Conservation (phyloP, 1,140 invertebrate genomes). For the Scaptomyza hsui region DNA sequence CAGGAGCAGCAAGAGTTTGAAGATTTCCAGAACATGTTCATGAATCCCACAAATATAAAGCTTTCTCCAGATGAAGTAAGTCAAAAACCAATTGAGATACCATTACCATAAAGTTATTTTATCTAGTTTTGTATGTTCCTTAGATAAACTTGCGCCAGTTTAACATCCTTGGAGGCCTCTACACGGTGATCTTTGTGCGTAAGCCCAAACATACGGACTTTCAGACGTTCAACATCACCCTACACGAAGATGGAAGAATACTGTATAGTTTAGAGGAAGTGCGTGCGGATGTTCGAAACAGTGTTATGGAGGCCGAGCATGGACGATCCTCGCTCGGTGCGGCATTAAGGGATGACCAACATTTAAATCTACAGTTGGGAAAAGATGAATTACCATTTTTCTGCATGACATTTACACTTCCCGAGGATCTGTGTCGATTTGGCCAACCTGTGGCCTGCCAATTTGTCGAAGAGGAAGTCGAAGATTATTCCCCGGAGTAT, state of each 20-base stretch:
- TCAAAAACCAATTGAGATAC: not conserved
- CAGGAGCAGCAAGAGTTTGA: conserved; percentile 42
- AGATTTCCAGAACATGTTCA: conserved; percentile 43
- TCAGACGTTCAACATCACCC: conserved; percentile 53
- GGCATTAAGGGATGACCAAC: not conserved
- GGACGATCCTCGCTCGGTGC: not conserved
- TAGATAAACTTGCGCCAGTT: conserved; percentile 68
- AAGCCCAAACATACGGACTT: conserved; percentile 58
- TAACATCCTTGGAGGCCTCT: conserved; percentile 66
- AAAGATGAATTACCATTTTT: conserved; percentile 48
- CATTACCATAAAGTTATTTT: not conserved
- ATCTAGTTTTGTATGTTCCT: not conserved
- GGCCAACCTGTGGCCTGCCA: conserved; percentile 62
- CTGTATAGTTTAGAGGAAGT: conserved; percentile 34
- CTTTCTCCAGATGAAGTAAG: conserved; percentile 52
- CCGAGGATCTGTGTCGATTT: conserved; percentile 62
- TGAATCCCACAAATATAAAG: conserved; percentile 47
- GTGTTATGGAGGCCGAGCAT: not conserved
- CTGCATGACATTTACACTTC: conserved; percentile 55
- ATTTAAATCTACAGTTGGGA: not conserved
- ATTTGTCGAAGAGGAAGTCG: conserved; percentile 52
- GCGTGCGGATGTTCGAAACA: not conserved
- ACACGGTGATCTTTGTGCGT: conserved; percentile 52
- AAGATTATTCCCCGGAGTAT: not conserved
- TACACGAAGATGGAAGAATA: conserved; percentile 59